phyloP scores from a whole-genome alignment of 2,113 vertebrate species.

The Penelope pileata region DNA sequence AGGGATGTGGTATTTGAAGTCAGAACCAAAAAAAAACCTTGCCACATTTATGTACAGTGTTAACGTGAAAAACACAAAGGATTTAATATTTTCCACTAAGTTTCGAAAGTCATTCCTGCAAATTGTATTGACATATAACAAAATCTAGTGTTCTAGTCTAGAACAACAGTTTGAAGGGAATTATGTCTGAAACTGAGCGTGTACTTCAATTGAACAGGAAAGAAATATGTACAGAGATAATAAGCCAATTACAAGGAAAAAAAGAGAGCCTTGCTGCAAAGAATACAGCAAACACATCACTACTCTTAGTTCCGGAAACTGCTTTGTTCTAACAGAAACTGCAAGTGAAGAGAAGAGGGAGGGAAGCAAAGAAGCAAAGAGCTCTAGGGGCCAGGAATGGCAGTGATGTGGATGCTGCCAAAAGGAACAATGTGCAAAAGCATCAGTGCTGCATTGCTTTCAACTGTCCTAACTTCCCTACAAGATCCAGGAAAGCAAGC shows the following conservation, averaged over 20 bases:
- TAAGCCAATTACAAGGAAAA: background rate
- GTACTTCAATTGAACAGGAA: background rate
- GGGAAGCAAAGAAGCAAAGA: background rate
- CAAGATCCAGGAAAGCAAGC: background rate
- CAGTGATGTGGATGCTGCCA: background rate
- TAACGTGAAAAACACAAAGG: background rate
- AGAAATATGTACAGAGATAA: background rate
- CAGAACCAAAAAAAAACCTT: background rate
- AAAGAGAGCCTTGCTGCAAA: background rate
- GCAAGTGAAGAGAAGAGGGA: background rate
- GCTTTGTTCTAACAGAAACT: background rate
- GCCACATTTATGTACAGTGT: background rate
- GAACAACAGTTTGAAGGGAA: background rate
- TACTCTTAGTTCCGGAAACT: background rate
- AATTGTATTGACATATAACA: background rate
- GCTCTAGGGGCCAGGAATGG: background rate
- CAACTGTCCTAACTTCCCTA: background rate
- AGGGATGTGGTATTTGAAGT: background rate
- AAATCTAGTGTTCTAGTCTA: background rate
- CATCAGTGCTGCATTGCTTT: background rate
- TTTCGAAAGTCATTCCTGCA: background rate
- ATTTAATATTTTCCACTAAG: background rate
- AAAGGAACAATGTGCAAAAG: background rate
- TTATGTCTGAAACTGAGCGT: background rate
- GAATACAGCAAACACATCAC: background rate